A percentile compares a stretch with the other conserved stretches of the same genome.
These are phyloP conservation scores for Meandrina meandrites DNA, from an alignment of 92 coral and sea anemone species.

Conservation along the genomic window DNA sequence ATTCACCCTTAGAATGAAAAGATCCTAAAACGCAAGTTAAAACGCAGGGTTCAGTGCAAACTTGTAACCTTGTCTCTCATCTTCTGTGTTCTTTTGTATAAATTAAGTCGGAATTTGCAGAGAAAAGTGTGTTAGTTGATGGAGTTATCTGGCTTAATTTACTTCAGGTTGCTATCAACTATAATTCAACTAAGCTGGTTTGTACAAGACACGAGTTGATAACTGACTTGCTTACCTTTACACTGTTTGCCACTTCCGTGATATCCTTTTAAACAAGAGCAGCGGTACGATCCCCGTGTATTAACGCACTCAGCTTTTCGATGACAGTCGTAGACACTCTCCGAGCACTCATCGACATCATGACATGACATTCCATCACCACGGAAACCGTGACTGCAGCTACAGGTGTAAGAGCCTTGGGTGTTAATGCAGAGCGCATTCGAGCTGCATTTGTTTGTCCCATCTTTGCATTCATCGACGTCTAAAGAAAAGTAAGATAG, in stretches of 20 bases:
- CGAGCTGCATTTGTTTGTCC: background rate
- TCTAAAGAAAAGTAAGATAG: background rate
- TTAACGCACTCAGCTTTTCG: slow-evolving; percentile 1
- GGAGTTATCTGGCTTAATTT: too few species aligned
- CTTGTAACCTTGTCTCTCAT: background rate
- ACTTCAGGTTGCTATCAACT: too few species aligned
- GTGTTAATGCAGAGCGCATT: slow-evolving; percentile 2
- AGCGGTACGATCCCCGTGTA: slow-evolving; percentile 19
- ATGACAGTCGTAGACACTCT: slow-evolving; percentile 8
- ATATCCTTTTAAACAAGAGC: slow-evolving; percentile 23
- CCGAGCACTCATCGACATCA: slow-evolving; percentile 8
- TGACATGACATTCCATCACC: background rate
- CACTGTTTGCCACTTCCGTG: slow-evolving; percentile 22
- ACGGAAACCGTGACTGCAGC: background rate
- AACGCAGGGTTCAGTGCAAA: too few species aligned
- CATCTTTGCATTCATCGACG: background rate
- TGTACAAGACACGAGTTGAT: background rate
- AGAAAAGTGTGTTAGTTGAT: too few species aligned
- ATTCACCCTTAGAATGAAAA: background rate
- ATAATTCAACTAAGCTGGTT: too few species aligned
- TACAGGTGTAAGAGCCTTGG: background rate
- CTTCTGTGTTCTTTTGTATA: background rate
- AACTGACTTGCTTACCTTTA: background rate
- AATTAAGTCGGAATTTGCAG: too few species aligned
- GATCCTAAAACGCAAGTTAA: too few species aligned